Evolutionary conservation across 2,113 vertebrate species (phyloP), one percentile per base, ranked within the genome.

Genomic region (Ranitomeya variabilis): DNA sequence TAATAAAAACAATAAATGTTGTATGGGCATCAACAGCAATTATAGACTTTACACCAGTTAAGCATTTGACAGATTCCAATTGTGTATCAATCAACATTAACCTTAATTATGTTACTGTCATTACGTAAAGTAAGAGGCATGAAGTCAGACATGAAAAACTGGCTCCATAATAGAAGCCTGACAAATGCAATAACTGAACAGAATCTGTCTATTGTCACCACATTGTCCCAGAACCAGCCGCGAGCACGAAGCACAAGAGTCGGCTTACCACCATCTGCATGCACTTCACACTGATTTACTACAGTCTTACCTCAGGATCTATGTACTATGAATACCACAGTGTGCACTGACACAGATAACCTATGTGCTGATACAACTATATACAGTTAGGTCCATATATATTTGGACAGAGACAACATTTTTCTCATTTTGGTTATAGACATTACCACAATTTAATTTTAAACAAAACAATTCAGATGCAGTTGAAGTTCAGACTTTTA

Each of bases 61-160:
- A 23, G 73, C 16, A 76, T 67, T n/a, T 71, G 82, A 71, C 82
- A 84, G 37, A 84, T 60, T 67, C 67, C 66, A 57, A 57, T 85
- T 85, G 69, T 85, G 67, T 14, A 74, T 85, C n/a, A 85, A 57
- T 73, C 83, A 85, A 85, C 69, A 71, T 84, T 52, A 54, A n/a
- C 19, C 6, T 60, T 76, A 85, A 85, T 85, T 74, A 60, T 74
- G 8, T 31, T 37, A 60, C 83, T 74, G 83, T 76, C 52, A 60
- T 85, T 74, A 54, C 16, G 26, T 60, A 74, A 60, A 74, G 51
- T 19, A 15, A 18, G 15, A 55, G n/a, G 71, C 57, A 86, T 76
- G 84, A 79, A 86, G 85, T 26, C 59, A 86, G 78, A 79, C 74
- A 2, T 26, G 85, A 86, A 86, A 86, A 86, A 79, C 85, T 15